These are phyloP conservation scores for Hyperoodon ampullatus DNA, from an alignment of 2,113 vertebrate species.

Conservation along the genomic window DNA sequence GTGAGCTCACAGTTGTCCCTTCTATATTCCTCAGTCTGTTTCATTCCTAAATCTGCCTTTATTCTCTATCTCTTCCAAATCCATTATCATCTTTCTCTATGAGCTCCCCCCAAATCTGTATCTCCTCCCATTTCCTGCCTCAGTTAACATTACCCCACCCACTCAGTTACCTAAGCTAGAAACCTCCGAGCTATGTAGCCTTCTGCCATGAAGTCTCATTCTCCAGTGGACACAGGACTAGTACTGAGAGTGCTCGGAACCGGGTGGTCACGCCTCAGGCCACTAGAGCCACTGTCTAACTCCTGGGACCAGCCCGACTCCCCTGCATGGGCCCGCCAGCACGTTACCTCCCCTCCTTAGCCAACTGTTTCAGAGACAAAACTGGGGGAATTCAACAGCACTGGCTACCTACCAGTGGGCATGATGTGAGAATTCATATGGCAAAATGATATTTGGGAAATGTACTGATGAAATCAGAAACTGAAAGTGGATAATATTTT, in stretches of 20 bases:
- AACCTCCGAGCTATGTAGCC: not conserved
- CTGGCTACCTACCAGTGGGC: not conserved
- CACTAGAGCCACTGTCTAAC: not conserved
- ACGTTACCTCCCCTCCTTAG: not conserved
- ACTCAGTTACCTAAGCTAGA: not conserved
- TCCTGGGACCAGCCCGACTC: not conserved
- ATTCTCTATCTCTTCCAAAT: not conserved
- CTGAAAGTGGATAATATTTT: not conserved
- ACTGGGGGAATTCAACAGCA: not conserved
- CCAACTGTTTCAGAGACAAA: not conserved
- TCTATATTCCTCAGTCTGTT: not conserved
- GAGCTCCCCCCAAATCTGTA: not conserved
- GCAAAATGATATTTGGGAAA: not conserved
- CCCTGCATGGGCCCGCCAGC: not conserved
- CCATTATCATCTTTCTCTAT: not conserved
- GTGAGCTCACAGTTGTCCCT: not conserved
- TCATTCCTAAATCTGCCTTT: not conserved
- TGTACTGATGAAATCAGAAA: not conserved
- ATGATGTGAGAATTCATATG: accelerated
- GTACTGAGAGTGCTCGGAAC: not conserved
- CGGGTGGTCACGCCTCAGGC: not conserved
- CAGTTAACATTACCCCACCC: not conserved
- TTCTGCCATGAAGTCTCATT: not conserved
- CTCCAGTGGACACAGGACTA: not conserved
- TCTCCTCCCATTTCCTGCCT: not conserved